Base-by-base conservation (phyloP, 2,888 invertebrate species). In the Zonitis immaculata region DNA sequence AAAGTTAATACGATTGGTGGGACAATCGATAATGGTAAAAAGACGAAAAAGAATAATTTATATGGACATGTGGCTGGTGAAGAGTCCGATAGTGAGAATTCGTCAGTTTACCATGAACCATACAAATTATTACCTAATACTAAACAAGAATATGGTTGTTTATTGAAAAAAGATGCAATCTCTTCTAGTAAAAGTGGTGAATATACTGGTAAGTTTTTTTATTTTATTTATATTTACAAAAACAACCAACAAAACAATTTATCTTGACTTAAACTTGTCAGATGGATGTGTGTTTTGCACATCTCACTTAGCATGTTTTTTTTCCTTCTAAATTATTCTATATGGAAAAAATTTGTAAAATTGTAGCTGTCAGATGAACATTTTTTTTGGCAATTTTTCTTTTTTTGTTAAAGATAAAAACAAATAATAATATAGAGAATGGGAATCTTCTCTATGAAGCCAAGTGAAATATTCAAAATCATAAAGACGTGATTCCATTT, bases 81-180 rank as follows among this genome's bases (percentile, higher is more conserved):
- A 53, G 79, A 80, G 64, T 79, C 79, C 9, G 80, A 80, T 67
- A 79, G 79, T 58, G 82, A 82, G 66, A 80, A 79, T 57, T 79
- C 80, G 2, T 79, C 79, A 1, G 78, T 80, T 26, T 80, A 81
- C 66, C 81, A 81, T 63, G 81, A 81, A 62, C 81, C 81, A 1
- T 81, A 80, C 69, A 80, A 80, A 68, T 77, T 80, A 64, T 66
- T 79, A 49, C 78, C 79, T 1, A 76, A 72, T 52, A 66, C 71
- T n/a, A 77, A 78, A 52, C 76, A 77, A 60, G 79, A 80, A 57
- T 79, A 78, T 62, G 78, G 79, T 16, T 79, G 78, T 59, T 66
- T 78, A 60, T 63, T 80, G 54, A 79, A 79, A 64, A 80, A 79
- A 60, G 79, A 79, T 54, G 71, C 72, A 3, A 74, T 77, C 46